These are phyloP conservation scores for Notarius lentiginosus DNA, from an alignment of 2,113 vertebrate genomes.

Conservation along the genomic window DNA sequence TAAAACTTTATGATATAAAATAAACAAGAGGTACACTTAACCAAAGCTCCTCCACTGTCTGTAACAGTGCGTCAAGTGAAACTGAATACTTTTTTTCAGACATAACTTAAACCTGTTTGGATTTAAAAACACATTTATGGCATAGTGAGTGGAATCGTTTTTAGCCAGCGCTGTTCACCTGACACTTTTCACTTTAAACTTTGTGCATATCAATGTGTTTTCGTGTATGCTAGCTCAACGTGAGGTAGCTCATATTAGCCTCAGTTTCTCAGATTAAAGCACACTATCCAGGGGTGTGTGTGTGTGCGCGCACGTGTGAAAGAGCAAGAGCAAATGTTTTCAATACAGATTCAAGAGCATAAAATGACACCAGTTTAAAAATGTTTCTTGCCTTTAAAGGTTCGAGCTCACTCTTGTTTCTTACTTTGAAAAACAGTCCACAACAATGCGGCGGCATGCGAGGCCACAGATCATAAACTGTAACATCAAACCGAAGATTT, in stretches of 20 bases:
- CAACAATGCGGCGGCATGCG: no score
- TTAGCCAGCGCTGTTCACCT: not conserved
- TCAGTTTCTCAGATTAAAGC: not conserved
- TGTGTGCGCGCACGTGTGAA: not conserved
- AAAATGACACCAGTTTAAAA: not conserved
- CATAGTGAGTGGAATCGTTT: not conserved
- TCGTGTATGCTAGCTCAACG: not conserved
- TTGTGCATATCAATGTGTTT: not conserved
- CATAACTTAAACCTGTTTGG: not conserved
- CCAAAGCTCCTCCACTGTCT: not conserved
- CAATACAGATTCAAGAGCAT: not conserved
- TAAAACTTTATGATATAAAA: not conserved
- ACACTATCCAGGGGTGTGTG: not conserved
- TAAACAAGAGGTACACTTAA: not conserved
- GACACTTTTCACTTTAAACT: not conserved
- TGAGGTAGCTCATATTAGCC: conserved; percentile 16
- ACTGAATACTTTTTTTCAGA: not conserved
- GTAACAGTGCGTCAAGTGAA: not conserved
- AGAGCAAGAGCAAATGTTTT: not conserved
- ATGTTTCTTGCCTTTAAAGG: not conserved
- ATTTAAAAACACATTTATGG: not conserved
- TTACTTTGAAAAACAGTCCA: no score
- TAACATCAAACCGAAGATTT: no score
- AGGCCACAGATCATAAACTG: no score
- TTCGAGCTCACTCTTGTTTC: no score